A percentile compares a stretch with the other conserved stretches of the same genome.
phyloP scores from a whole-genome alignment of 2,888 invertebrate species.

The Eulithis prunata region DNA sequence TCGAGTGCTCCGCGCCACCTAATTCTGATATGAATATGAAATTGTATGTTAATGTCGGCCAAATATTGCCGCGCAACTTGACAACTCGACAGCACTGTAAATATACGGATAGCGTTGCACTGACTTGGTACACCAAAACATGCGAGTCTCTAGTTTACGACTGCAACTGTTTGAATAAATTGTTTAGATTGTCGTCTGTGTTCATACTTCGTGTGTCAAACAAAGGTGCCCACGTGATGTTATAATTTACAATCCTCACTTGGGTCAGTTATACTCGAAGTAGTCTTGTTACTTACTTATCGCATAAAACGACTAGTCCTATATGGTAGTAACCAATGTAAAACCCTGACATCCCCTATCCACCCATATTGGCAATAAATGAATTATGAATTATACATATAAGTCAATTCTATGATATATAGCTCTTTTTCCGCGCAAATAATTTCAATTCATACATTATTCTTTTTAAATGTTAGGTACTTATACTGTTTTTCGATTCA shows the following conservation, averaged over 20 bases:
- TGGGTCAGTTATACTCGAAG: slow-evolving; percentile 39
- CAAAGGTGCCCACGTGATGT: slow-evolving; percentile 51
- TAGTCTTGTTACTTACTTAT: too few relatives aligned
- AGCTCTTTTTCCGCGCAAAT: too few relatives aligned
- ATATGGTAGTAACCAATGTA: too few relatives aligned
- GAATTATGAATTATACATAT: too few relatives aligned
- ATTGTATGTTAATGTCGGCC: slow-evolving; percentile 77
- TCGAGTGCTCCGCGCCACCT: slow-evolving; percentile 62
- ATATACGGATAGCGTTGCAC: slow-evolving; percentile 71
- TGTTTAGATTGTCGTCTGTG: slow-evolving; percentile 66
- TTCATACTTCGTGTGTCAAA: slow-evolving; percentile 49
- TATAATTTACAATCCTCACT: slow-evolving; percentile 48
- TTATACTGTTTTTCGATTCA: too few relatives aligned
- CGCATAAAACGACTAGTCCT: too few relatives aligned
- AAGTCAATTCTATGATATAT: too few relatives aligned
- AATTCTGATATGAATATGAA: slow-evolving; percentile 81
- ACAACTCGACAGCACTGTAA: slow-evolving; percentile 75
- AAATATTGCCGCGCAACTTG: slow-evolving; percentile 73
- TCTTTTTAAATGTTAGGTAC: too few relatives aligned
- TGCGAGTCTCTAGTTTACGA: slow-evolving; percentile 70
- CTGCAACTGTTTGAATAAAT: slow-evolving; percentile 68
- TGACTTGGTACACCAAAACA: slow-evolving; percentile 68
- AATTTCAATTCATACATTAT: too few relatives aligned
- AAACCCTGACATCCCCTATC: too few relatives aligned
- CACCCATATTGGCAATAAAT: too few relatives aligned